Conservation (phyloP, 2,888 invertebrate genomes). For the Habrosyne pyritoides region DNA sequence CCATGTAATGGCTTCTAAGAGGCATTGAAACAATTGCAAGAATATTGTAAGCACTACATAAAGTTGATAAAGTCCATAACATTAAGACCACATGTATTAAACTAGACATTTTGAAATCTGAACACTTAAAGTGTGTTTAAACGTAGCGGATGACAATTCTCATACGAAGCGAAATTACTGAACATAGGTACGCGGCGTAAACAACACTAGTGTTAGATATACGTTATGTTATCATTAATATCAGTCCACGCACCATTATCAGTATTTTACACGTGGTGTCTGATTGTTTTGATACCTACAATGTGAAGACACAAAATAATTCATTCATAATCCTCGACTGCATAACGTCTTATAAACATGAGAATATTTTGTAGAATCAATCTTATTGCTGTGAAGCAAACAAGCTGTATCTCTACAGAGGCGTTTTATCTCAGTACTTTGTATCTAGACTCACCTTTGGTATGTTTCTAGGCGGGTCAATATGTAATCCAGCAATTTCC, state of each 20-base stretch:
- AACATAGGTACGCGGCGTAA: not conserved
- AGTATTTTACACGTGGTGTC: not conserved
- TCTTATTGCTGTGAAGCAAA: too few species aligned
- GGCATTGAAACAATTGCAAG: constrained; percentile 82
- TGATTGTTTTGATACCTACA: not conserved
- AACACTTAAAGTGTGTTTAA: not conserved
- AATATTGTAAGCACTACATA: constrained; percentile 62
- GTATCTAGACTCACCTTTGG: constrained; percentile 41
- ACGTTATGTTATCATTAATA: not conserved
- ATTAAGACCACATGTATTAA: not conserved
- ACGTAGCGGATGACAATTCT: not conserved
- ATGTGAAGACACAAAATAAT: too few species aligned
- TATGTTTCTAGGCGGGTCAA: constrained; percentile 47
- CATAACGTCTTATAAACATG: too few species aligned
- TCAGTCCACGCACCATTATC: not conserved
- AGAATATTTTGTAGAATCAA: too few species aligned
- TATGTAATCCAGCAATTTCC: constrained; percentile 84
- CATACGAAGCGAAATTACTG: not conserved
- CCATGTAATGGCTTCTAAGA: constrained; percentile 86
- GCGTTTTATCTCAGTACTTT: too few species aligned
- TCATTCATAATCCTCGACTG: too few species aligned
- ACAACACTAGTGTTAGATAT: not conserved
- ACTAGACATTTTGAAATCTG: not conserved
- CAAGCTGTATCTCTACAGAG: too few species aligned
- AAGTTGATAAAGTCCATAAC: not conserved